phyloP scores from a whole-genome alignment of 1,140 invertebrate genomes.

The Aphaenogaster ashmeadi region DNA sequence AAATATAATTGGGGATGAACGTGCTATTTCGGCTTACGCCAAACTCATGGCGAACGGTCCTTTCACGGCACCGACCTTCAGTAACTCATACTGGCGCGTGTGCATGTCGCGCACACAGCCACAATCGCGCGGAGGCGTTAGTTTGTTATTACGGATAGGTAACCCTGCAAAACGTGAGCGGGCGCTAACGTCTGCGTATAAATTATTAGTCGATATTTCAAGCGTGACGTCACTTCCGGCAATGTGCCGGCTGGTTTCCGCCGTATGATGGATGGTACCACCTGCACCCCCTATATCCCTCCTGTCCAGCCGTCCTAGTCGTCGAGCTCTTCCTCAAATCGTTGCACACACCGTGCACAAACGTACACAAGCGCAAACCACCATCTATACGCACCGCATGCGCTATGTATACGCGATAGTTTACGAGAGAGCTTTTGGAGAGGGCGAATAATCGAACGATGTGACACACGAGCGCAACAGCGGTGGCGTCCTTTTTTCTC shows the following conservation, averaged over 20 bases:
- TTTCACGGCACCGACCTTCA: background rate
- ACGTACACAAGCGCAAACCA: constrained; percentile 3
- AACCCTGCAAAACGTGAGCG: constrained; percentile 74
- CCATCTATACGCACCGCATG: background rate
- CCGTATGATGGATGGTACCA: constrained; percentile 82
- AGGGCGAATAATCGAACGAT: constrained; percentile 42
- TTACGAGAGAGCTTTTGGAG: constrained; percentile 24
- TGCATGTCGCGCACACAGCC: constrained; percentile 7
- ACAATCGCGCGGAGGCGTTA: constrained; percentile 67
- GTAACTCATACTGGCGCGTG: background rate
- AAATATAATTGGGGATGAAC: background rate
- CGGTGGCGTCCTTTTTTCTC: background rate
- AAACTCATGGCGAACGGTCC: background rate
- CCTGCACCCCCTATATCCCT: constrained; percentile 58
- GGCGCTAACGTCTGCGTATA: constrained; percentile 84
- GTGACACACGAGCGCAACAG: background rate
- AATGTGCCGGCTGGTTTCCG: constrained; percentile 85
- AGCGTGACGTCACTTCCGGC: constrained; percentile 85
- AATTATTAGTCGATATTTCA: constrained; percentile 86
- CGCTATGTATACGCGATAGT: background rate
- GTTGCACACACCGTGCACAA: constrained; percentile 59
- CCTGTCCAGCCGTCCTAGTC: constrained; percentile 66
- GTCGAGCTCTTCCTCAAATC: constrained; percentile 76
- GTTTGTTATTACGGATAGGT: constrained; percentile 77
- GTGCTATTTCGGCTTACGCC: background rate